phyloP scores from a whole-genome alignment of 2,888 invertebrate genomes.

The Drosophila tanythrix region DNA sequence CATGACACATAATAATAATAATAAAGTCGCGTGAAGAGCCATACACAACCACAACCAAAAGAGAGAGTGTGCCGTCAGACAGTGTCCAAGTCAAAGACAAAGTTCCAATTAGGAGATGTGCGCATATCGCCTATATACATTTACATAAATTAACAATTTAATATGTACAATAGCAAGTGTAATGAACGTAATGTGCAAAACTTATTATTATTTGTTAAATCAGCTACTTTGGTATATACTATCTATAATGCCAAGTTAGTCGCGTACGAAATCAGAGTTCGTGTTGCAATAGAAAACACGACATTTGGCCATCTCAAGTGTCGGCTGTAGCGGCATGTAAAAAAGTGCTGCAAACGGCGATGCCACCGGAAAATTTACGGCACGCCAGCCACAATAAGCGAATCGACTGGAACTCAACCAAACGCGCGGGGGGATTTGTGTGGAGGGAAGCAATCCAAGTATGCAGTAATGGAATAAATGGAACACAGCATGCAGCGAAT shows the following conservation, averaged over 20 bases:
- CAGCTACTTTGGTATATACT: background rate
- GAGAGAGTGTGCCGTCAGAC: background rate
- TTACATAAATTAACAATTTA: background rate
- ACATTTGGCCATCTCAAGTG: constrained; percentile 20
- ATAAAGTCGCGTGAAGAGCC: constrained; percentile 33
- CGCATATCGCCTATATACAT: background rate
- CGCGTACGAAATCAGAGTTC: background rate
- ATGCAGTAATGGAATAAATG: constrained; percentile 64
- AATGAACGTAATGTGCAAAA: background rate
- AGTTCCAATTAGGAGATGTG: constrained; percentile 20
- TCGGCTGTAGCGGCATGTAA: constrained; percentile 17
- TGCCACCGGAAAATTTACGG: constrained; percentile 74
- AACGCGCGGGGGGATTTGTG: constrained; percentile 3
- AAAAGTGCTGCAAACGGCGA: constrained; percentile 42
- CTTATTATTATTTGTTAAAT: background rate
- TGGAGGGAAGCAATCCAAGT: constrained; percentile 28
- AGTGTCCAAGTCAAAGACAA: constrained; percentile 6
- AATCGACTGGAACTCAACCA: constrained; percentile 16
- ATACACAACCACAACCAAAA: background rate
- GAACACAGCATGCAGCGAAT: constrained; percentile 44
- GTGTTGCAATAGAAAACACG: background rate
- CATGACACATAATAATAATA: constrained; percentile 58
- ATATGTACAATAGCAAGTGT: background rate
- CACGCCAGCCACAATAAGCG: constrained; percentile 61
- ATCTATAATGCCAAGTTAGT: background rate